Conservation (phyloP, 2,888 invertebrate species). For the Eristalis tenax region DNA sequence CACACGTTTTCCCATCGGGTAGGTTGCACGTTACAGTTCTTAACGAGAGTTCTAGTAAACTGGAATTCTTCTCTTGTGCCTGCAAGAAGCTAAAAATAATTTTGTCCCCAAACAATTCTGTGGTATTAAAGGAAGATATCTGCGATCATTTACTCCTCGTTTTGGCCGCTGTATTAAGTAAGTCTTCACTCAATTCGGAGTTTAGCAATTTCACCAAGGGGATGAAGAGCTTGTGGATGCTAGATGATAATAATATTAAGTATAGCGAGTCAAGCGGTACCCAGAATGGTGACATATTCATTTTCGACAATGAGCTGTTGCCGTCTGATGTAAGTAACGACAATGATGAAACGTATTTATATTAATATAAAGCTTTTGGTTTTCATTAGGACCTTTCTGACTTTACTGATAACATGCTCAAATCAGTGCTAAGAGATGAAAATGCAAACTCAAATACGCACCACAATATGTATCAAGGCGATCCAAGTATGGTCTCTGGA, state of each 20-base stretch:
- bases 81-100: constrained; percentile 79
- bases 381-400: constrained; percentile 73
- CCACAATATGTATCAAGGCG: constrained; percentile 75
- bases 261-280: background rate
- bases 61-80: constrained; percentile 76
- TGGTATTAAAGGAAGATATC: constrained; percentile 79
- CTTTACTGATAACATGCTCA: constrained; percentile 77
- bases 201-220: constrained; percentile 77
- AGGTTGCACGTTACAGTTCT: constrained; percentile 77
- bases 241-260: constrained; percentile 73
- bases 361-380: background rate
- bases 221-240: constrained; percentile 78
- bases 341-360: background rate
- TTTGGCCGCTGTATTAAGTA: constrained; percentile 78
- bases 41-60: constrained; percentile 74
- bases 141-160: constrained; percentile 80
- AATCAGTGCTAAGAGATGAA: constrained; percentile 72
- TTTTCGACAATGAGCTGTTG: constrained; percentile 76
- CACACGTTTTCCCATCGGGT: constrained; percentile 77
- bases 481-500: constrained; percentile 76
- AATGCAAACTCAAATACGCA: constrained; percentile 55
- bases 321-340: constrained; percentile 72
- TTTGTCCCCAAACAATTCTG: constrained; percentile 78
- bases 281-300: constrained; percentile 75
- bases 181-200: constrained; percentile 74